Evolutionary conservation across 1,140 invertebrate species (phyloP), one percentile per base, ranked within the genome.

Genomic region (Macrotrachela quadricornifera): DNA sequence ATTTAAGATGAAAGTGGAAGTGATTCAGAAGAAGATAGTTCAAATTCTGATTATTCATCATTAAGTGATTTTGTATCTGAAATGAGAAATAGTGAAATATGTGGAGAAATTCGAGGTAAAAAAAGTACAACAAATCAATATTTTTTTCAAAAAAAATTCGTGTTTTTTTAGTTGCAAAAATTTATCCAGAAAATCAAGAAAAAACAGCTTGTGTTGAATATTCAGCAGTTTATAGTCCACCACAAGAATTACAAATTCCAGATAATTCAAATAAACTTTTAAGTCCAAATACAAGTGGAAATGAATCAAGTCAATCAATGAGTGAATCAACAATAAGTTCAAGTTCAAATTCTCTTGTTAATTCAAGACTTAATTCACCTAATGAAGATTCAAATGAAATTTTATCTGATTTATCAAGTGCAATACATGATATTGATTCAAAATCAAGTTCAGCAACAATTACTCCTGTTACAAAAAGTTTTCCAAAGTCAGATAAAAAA

Each of bases 1-100:
- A 56, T 50, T 59, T 50, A 59, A 73, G 86, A 91, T 71, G 86
- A 91, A 69, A 91, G 85, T 68, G 86, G 85, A 9, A 90, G 85
- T 52, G 87, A 92, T 63, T 86, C 84, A 1, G 87, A 92, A 69
- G 84, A 80, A 6, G 84, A 87, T 59, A 90, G 85, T 62, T 90
- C 85, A 6, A 87, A 83, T 67, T 92, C 87, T 0, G 90, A 85
- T 15, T 92, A 90, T 67, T 92, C 87, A 1, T 91, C 86, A 10
- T 70, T 92, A 1, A 91, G 84, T 65, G 87, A 92, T 64, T 90
- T 92, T 64, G 84, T 91, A 30, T 30, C 21, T 4, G 21, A 30
- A 30, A 30, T 30, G 21, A 2, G 21, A 30, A 30, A 30, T 30
- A 30, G 21, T 8, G 21, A 30, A 30, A 30, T 30, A 30, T 30